These are phyloP conservation scores for Drosophila pseudotalamancana DNA, from an alignment of 2,888 invertebrate genomes.

Conservation along the genomic window DNA sequence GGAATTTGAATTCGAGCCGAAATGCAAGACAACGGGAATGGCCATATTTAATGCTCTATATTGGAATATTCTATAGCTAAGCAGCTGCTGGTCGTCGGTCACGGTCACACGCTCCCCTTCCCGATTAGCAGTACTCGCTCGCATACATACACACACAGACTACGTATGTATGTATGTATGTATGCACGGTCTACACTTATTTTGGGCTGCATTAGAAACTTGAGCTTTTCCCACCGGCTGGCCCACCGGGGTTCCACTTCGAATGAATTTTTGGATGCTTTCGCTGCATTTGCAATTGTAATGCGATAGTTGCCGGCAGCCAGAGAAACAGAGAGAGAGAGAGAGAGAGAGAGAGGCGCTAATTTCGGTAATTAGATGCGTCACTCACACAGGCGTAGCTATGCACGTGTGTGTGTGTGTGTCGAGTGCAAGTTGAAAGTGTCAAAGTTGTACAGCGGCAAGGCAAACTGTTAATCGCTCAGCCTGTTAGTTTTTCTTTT, in stretches of 20 bases:
- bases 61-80: slow-evolving; percentile 23
- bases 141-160: no score
- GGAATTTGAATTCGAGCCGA: slow-evolving; percentile 13
- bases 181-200: no score
- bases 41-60: not conserved
- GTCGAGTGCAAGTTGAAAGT: slow-evolving; percentile 27
- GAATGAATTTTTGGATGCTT: slow-evolving; percentile 41
- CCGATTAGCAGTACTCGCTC: no score
- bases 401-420: not conserved
- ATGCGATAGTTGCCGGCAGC: slow-evolving; percentile 26
- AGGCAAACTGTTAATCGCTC: slow-evolving; percentile 2
- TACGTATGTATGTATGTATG: no score
- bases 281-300: slow-evolving; percentile 42
- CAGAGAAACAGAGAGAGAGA: not conserved
- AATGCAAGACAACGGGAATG: slow-evolving; percentile 7
- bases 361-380: slow-evolving; percentile 38
- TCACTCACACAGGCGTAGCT: not conserved
- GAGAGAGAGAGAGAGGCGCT: slow-evolving; percentile 15
- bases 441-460: slow-evolving; percentile 12
- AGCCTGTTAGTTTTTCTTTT: slow-evolving; percentile 4
- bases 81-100: slow-evolving; percentile 25
- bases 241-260: slow-evolving; percentile 36
- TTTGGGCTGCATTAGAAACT: slow-evolving; percentile 48
- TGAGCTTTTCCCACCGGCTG: slow-evolving; percentile 51
- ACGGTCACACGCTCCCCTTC: slow-evolving; percentile 33